phyloP scores from a whole-genome alignment of 2,113 vertebrate genomes.

The Apaloderma vittatum region DNA sequence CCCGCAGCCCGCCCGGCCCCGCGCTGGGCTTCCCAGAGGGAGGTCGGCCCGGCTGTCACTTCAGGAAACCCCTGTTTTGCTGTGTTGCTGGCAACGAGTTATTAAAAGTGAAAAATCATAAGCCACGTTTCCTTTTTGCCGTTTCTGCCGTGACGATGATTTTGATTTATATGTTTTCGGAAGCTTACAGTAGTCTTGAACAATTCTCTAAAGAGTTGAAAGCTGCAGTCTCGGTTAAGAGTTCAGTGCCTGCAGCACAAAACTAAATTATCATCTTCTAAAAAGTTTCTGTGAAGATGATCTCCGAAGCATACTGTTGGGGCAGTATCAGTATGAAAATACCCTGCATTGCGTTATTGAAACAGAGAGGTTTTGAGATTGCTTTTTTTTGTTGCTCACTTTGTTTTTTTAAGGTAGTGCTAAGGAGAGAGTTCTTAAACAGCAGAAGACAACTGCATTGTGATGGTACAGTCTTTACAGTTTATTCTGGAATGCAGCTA shows the following conservation, averaged over 20 bases:
- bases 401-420: neutral
- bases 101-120: neutral
- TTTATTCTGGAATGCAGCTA: neutral
- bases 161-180: no score
- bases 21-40: neutral
- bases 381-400: no score
- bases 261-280: neutral
- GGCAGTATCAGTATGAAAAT: neutral
- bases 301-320: neutral
- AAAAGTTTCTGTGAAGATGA: neutral
- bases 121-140: neutral
- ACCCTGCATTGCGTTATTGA: neutral
- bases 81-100: neutral
- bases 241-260: neutral
- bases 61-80: rapidly evolving
- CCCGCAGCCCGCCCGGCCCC: rapidly evolving
- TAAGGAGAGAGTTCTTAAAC: neutral
- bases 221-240: neutral
- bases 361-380: neutral
- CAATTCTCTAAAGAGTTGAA: neutral
- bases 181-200: neutral
- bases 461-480: neutral
- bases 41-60: rapidly evolving
- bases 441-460: neutral
- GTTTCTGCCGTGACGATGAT: neutral